phyloP scores from a whole-genome alignment of 2,888 invertebrate species.

The Pyrocoelia pectoralis region DNA sequence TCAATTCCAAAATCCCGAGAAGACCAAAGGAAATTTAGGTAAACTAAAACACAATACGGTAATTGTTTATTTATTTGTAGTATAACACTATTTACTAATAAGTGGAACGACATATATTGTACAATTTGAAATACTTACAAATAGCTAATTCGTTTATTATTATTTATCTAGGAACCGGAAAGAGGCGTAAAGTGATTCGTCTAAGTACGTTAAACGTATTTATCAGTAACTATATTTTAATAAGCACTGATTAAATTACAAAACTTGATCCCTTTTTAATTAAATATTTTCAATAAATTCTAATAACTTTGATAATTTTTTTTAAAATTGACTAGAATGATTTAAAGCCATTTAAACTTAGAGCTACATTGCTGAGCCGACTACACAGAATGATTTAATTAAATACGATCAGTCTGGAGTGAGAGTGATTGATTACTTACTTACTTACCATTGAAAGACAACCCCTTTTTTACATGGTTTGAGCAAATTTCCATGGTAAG shows the following conservation, averaged over 20 bases:
- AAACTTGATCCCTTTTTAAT: conserved; percentile 29
- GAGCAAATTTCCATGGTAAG: too few relatives aligned
- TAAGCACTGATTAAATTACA: conserved; percentile 26
- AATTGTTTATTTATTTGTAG: too few relatives aligned
- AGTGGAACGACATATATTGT: conserved; percentile 10
- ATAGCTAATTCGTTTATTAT: conserved; percentile 10
- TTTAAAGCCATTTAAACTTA: conserved; percentile 16
- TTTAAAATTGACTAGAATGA: conserved; percentile 29
- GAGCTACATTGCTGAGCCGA: conserved; percentile 3
- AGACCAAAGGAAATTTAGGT: too few relatives aligned
- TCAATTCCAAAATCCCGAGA: too few relatives aligned
- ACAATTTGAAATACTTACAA: conserved; percentile 13
- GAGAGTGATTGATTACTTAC: too few relatives aligned
- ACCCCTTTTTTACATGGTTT: too few relatives aligned
- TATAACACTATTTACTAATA: too few relatives aligned
- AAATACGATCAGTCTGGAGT: too few relatives aligned
- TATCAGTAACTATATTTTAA: conserved; percentile 8
- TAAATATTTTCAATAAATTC: conserved; percentile 26
- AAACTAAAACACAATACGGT: too few relatives aligned
- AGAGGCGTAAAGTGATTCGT: conserved; percentile 20
- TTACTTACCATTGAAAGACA: too few relatives aligned
- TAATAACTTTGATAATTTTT: conserved; percentile 23
- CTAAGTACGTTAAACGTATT: conserved; percentile 6
- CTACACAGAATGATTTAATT: background rate
- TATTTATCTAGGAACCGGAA: conserved; percentile 24